phyloP scores from a whole-genome alignment of 2,113 vertebrate species.

The Nettapus auritus region DNA sequence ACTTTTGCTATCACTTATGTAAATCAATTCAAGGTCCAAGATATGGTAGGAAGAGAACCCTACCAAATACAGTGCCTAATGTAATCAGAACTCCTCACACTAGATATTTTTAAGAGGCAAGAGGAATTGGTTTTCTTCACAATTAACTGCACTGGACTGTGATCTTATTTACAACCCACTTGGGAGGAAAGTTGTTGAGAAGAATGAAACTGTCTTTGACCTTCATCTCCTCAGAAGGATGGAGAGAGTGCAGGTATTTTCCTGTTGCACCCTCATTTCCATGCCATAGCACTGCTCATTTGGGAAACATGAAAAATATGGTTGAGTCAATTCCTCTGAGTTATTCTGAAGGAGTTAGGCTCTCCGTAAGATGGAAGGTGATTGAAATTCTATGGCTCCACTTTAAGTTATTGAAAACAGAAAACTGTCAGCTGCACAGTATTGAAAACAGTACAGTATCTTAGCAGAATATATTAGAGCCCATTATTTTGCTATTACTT shows the following conservation, averaged over 20 bases:
- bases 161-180: conserved; percentile 15
- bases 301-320: conserved; percentile 71
- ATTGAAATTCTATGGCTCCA: conserved; percentile 64
- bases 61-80: background rate
- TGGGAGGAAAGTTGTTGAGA: background rate
- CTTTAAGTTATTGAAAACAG: conserved; percentile 59
- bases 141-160: background rate
- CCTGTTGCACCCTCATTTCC: conserved; percentile 58
- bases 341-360: conserved; percentile 43
- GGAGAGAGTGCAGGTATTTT: conserved; percentile 39
- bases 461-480: background rate
- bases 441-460: background rate
- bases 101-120: background rate
- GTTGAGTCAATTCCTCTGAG: conserved; percentile 28
- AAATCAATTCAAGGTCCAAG: background rate
- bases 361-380: conserved; percentile 1
- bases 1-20: fast-evolving
- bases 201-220: conserved; percentile 62
- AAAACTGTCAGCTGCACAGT: conserved; percentile 40
- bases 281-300: conserved; percentile 49
- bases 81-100: background rate
- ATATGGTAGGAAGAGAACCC: background rate
- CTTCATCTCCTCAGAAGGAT: conserved; percentile 54
- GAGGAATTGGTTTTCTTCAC: background rate
- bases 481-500: conserved; percentile 9